Conservation (phyloP, 1,140 invertebrate species). For the Rhopalosiphum maidis region DNA sequence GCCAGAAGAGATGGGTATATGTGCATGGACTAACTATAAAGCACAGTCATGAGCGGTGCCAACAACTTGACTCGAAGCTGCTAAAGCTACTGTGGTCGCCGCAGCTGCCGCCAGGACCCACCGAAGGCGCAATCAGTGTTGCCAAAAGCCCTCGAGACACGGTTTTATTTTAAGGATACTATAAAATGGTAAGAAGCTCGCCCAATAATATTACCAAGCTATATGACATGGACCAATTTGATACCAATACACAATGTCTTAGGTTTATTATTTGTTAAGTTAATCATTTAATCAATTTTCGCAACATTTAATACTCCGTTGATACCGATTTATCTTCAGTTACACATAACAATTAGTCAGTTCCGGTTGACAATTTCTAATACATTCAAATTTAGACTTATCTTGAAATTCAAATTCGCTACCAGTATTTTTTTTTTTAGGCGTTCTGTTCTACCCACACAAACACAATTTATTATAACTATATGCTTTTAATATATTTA, state of each 20-base stretch:
- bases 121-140: conserved; percentile 55
- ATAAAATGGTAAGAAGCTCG: not conserved
- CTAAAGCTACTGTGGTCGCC: conserved; percentile 54
- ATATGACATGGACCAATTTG: not conserved
- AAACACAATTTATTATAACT: not conserved
- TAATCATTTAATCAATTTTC: not conserved
- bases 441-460: not conserved
- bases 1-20: conserved; percentile 28
- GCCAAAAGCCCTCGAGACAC: conserved; percentile 30
- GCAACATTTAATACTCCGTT: not conserved
- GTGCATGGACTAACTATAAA: conserved; percentile 53
- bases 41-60: conserved; percentile 41
- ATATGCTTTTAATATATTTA: too few species aligned
- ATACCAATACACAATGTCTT: not conserved
- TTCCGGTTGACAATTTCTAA: not conserved
- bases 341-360: not conserved
- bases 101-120: conserved; percentile 51
- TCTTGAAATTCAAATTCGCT: not conserved
- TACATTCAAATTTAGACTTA: not conserved
- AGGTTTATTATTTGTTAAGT: not conserved
- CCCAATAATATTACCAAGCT: not conserved
- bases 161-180: conserved; percentile 17
- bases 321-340: not conserved
- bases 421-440: not conserved
- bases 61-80: conserved; percentile 47